Evolutionary conservation across 2,888 invertebrate species (phyloP).

Genomic region (Pomacea canaliculata): DNA sequence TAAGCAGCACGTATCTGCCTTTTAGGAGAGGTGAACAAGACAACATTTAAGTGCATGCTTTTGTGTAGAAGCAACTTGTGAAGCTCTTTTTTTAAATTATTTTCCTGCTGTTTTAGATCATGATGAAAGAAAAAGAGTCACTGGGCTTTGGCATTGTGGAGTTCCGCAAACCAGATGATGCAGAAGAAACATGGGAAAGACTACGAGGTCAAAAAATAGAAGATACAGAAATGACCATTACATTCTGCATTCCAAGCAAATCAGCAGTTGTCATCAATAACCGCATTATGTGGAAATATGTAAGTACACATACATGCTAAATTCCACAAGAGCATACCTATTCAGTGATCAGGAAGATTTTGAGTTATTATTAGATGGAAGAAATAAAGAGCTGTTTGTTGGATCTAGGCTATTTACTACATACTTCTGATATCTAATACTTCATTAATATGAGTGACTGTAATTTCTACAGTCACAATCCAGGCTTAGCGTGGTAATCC

Average conservation of each 20-base stretch:
- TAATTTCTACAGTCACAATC: too few species aligned
- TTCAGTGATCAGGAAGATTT: background rate
- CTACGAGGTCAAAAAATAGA: constrained; percentile 55
- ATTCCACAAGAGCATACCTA: background rate
- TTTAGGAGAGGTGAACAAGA: too few species aligned
- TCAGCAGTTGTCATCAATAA: constrained; percentile 73
- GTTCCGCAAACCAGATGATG: constrained; percentile 57
- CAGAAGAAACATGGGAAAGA: constrained; percentile 48
- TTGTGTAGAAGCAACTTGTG: background rate
- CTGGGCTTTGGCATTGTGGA: constrained; percentile 74
- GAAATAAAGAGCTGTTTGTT: background rate
- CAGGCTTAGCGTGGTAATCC: too few species aligned
- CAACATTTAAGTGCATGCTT: background rate
- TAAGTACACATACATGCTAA: constrained; percentile 37
- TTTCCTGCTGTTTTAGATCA: constrained; percentile 67
- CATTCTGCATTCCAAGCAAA: constrained; percentile 73
- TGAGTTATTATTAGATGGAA: background rate
- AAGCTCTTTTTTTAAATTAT: background rate
- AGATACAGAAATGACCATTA: constrained; percentile 70
- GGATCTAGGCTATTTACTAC: too few species aligned
- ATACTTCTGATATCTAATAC: too few species aligned
- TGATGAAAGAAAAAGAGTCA: constrained; percentile 72
- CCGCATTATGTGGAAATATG: constrained; percentile 67
- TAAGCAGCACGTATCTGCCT: too few species aligned
- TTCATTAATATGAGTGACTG: too few species aligned